A percentile compares a stretch with the other conserved stretches of the same genome.
These are phyloP conservation scores for Mystacornis crossleyi DNA, from an alignment of 2,113 vertebrate genomes.

Conservation along the genomic window DNA sequence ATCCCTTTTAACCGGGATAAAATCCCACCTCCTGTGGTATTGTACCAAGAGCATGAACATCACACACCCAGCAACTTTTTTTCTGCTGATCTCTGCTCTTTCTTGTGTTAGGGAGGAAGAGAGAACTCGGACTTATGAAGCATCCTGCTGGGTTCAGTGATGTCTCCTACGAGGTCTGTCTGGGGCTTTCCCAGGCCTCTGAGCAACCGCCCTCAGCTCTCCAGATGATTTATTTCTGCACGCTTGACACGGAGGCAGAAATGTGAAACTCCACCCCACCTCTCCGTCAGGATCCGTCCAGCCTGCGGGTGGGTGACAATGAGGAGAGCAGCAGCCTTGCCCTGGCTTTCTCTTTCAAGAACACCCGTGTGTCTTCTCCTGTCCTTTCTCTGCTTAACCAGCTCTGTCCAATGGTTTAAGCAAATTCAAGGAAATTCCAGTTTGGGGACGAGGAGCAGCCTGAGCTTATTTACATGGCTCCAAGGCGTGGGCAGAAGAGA, in stretches of 20 bases:
- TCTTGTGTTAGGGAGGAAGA: not conserved
- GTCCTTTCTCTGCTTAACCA: not conserved
- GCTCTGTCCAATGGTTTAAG: not conserved
- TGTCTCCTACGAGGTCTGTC: not conserved
- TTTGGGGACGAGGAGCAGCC: not conserved
- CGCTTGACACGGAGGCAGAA: not conserved
- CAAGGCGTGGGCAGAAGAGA: not conserved
- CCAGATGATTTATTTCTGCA: not conserved
- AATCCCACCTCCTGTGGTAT: not conserved
- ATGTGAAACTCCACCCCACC: not conserved
- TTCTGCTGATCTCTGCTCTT: not conserved
- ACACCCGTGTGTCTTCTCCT: not conserved
- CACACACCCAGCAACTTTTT: not conserved
- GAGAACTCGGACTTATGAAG: not conserved
- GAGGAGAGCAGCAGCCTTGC: not conserved
- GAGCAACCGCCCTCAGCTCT: not conserved
- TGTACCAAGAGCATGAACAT: not conserved
- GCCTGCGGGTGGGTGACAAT: not conserved
- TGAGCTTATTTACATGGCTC: not conserved
- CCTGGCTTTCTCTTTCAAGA: not conserved
- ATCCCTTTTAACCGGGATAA: not conserved
- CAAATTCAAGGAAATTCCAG: not conserved
- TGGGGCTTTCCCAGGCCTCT: not conserved
- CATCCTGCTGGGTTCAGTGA: not conserved
- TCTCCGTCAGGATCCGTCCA: rapidly evolving